A percentile compares a stretch with the other conserved stretches of the same genome.
Evolutionary conservation across 1,140 invertebrate species (phyloP).

Genomic region (Mycetomoellerius zeteki): DNA sequence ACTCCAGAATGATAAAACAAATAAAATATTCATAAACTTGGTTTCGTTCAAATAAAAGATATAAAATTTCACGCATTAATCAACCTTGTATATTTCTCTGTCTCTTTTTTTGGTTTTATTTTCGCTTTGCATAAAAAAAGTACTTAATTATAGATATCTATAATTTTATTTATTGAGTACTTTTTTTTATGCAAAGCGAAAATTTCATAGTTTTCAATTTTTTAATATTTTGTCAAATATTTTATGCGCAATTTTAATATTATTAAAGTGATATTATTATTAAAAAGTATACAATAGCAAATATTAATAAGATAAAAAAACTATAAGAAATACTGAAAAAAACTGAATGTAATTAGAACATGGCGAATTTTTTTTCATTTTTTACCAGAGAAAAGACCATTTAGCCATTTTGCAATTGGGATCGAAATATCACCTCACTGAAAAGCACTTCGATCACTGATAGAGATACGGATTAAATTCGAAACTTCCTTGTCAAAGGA

Average conservation of each 20-base stretch:
- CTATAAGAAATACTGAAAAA: not conserved
- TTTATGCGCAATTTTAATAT: not conserved
- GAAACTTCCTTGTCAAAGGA: constrained; percentile 47
- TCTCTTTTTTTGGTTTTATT: not conserved
- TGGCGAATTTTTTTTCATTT: not conserved
- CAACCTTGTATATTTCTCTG: not conserved
- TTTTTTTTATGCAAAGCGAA: too few species aligned
- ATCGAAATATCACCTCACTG: constrained; percentile 1
- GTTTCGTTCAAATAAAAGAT: not conserved
- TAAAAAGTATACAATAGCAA: not conserved
- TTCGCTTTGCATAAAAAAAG: too few species aligned
- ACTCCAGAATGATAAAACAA: not conserved
- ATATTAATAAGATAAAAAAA: not conserved
- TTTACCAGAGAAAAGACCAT: not conserved
- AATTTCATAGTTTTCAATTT: not conserved
- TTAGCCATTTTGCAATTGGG: constrained; percentile 32
- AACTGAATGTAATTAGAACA: not conserved
- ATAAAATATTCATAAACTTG: not conserved
- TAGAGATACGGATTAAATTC: constrained; percentile 33
- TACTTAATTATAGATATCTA: not conserved
- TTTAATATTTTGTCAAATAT: not conserved
- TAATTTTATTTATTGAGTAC: too few species aligned
- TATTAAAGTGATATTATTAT: not conserved
- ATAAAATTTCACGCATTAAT: not conserved
- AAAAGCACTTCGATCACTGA: constrained; percentile 30